A percentile compares a stretch with the other conserved stretches of the same genome.
phyloP scores from a whole-genome alignment of 2,888 invertebrate genomes.

The Nephrotoma appendiculata region DNA sequence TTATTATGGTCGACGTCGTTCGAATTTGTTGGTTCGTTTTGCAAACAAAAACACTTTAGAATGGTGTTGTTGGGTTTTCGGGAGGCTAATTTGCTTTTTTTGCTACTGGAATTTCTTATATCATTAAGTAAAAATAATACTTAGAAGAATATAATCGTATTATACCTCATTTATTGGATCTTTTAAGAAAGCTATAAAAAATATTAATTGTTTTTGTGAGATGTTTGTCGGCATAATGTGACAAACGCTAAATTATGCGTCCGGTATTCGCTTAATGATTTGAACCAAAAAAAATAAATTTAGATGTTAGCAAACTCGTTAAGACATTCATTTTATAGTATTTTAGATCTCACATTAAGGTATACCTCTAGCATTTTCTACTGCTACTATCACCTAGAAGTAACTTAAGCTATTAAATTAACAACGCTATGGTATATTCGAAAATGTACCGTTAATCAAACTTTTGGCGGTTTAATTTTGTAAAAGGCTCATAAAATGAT shows the following conservation, averaged over 20 bases:
- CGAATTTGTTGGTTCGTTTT: neutral
- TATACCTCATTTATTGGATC: neutral
- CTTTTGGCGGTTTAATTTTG: no score
- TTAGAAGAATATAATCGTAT: neutral
- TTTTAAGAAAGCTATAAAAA: neutral
- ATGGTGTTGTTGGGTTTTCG: neutral
- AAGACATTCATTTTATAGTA: no score
- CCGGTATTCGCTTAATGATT: no score
- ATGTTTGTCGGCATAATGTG: neutral
- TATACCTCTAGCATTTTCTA: no score
- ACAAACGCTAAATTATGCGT: neutral
- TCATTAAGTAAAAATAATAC: neutral
- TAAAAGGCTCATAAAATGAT: no score
- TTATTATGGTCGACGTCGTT: neutral
- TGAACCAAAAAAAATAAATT: no score
- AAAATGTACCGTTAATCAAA: no score
- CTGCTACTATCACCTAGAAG: no score
- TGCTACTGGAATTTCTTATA: neutral
- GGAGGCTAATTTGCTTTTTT: neutral
- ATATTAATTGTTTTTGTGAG: neutral
- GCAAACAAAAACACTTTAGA: neutral
- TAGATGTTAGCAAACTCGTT: no score
- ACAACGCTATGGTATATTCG: no score
- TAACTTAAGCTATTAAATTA: no score
- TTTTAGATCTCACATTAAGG: no score